Evolutionary conservation across 2,113 vertebrate genomes (phyloP), one percentile per base, ranked within the genome.

Genomic region (Pterocles orientalis): DNA sequence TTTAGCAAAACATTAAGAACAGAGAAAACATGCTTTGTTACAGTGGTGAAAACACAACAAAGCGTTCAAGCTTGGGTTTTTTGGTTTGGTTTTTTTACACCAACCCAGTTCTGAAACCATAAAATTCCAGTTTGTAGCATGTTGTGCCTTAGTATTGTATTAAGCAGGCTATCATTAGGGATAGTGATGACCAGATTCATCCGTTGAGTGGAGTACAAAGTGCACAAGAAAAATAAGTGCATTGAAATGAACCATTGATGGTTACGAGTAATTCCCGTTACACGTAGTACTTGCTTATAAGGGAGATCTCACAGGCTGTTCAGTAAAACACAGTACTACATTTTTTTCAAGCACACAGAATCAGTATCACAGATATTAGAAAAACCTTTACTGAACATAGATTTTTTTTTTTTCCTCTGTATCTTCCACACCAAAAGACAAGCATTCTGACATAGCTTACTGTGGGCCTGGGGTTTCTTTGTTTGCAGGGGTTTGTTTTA

Each of bases 1-100:
- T 96, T 97, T 58, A 92, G 94, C 93, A 96, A 96, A 96, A 93
- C 81, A 94, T 51, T 89, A 96, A 90, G 91, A 95, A 95, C 83
- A 95, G 81, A 47, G 39, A 93, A 86, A 95, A 96, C 95, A 93
- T 96, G 93, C 94, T 85, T 97, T 88, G 56, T 97, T 95, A 97
- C 95, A 97, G 76, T 80, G 76, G 72, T 80, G 93, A 94, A 92
- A 97, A 87, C 78, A 96, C 94, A 94, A 94, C 83, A 88, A 83
- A 78, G 64, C 86, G 81, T 93, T 92, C 65, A 86, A 92, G 88
- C 76, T 75, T 62, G 50, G n/a, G n/a, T n/a, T n/a, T n/a, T 36
- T 36, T 36, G 36, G 36, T 36, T 36, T 36, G 7, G 36, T 36
- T 36, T 93, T 51, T 72, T 93, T 91, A 88, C 48, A 81, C 43